Evolutionary conservation across 2,888 invertebrate genomes (phyloP).

Genomic region (Hypena proboscidalis): DNA sequence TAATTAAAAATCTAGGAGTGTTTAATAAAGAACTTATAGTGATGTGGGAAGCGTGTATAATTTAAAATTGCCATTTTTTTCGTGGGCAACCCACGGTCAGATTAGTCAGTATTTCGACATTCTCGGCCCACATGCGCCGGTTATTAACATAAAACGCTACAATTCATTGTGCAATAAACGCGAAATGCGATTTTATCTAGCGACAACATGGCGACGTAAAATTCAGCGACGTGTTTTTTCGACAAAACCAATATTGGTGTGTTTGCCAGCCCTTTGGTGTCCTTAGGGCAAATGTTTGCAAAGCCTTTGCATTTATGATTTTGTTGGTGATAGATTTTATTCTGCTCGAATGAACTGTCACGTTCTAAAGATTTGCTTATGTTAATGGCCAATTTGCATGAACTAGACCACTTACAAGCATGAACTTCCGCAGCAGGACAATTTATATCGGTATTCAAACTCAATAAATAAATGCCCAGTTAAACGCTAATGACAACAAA

Average conservation of each 20-base stretch:
- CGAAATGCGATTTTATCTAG: conserved; percentile 81
- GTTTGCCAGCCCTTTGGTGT: conserved; percentile 38
- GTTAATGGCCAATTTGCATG: too few species aligned
- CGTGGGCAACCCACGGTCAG: conserved; percentile 74
- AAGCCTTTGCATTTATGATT: conserved; percentile 32
- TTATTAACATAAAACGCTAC: conserved; percentile 83
- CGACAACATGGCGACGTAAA: conserved; percentile 60
- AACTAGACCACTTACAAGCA: too few species aligned
- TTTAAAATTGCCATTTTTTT: conserved; percentile 84
- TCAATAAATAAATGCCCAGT: conserved; percentile 2
- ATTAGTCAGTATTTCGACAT: conserved; percentile 85
- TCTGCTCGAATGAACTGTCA: neutral
- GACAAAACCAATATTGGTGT: conserved; percentile 45
- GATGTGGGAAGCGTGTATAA: conserved; percentile 81
- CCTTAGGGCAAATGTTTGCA: conserved; percentile 37
- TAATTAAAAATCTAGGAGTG: conserved; percentile 76
- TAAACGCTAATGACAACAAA: conserved; percentile 2
- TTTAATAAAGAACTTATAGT: conserved; percentile 68
- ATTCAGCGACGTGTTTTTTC: conserved; percentile 53
- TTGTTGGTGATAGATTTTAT: conserved; percentile 8
- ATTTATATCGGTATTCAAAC: conserved; percentile 1
- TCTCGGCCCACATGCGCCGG: conserved; percentile 68
- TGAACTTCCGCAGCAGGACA: too few species aligned
- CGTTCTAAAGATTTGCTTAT: neutral
- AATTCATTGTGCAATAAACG: conserved; percentile 82